These are phyloP conservation scores for Linepithema humile DNA, from an alignment of 1,140 invertebrate species.

Conservation along the genomic window DNA sequence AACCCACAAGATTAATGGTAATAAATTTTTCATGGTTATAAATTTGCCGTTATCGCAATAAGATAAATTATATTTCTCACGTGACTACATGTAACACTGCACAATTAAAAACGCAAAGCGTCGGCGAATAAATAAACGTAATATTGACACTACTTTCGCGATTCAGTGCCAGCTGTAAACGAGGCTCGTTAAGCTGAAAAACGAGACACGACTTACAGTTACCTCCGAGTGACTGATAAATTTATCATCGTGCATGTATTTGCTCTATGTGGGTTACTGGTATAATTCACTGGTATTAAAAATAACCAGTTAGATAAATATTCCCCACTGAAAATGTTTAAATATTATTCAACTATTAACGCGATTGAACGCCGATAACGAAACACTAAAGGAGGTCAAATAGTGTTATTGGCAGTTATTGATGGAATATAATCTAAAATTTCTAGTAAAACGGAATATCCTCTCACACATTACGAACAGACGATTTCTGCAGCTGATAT, in stretches of 20 bases:
- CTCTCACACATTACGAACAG: not conserved
- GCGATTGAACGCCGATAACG: not conserved
- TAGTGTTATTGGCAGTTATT: not conserved
- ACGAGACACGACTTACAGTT: not conserved
- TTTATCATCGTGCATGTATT: not conserved
- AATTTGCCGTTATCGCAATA: not conserved
- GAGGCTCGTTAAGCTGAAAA: constrained; percentile 7
- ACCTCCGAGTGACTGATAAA: constrained; percentile 10
- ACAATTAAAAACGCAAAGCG: not conserved
- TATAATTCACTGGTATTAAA: not conserved
- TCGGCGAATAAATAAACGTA: not conserved
- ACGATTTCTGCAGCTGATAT: not conserved
- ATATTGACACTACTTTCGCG: not conserved
- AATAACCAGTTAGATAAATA: not conserved
- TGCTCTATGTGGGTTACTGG: not conserved
- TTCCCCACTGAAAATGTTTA: not conserved
- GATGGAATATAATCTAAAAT: not conserved
- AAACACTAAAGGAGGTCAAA: not conserved
- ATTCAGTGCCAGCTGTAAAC: not conserved
- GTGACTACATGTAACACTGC: not conserved
- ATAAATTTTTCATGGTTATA: not conserved
- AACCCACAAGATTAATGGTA: not conserved
- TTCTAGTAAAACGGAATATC: not conserved
- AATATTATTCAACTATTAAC: not conserved
- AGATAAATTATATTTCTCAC: constrained; percentile 19